Conservation (phyloP, 2,888 invertebrate genomes). For the Tachina lurida region DNA sequence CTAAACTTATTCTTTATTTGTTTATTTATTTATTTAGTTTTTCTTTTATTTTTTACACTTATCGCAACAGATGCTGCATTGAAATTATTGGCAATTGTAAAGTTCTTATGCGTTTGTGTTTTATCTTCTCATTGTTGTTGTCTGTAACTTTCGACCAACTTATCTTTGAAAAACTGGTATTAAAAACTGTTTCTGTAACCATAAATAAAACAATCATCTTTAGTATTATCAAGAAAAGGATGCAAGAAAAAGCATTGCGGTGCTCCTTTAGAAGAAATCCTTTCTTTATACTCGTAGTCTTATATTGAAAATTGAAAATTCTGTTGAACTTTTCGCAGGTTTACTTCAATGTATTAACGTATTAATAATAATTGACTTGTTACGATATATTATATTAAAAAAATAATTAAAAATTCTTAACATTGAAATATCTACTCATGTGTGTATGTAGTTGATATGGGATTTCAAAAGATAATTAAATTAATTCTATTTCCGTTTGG, state of each 20-base stretch:
- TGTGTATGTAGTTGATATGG: too few relatives aligned
- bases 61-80: slow-evolving; percentile 63
- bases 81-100: slow-evolving; percentile 66
- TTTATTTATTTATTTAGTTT: background rate
- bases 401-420: too few relatives aligned
- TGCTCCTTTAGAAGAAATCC: slow-evolving; percentile 5
- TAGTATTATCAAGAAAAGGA: slow-evolving; percentile 16
- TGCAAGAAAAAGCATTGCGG: slow-evolving; percentile 8
- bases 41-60: slow-evolving; percentile 27
- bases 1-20: slow-evolving; percentile 27
- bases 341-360: background rate
- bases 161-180: slow-evolving; percentile 43
- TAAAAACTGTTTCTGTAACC: slow-evolving; percentile 53
- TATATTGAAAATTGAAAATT: background rate
- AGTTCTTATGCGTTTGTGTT: slow-evolving; percentile 52
- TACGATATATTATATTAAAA: too few relatives aligned
- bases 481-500: too few relatives aligned
- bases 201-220: slow-evolving; percentile 57
- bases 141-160: slow-evolving; percentile 50
- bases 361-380: too few relatives aligned
- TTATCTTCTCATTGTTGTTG: slow-evolving; percentile 26
- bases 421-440: too few relatives aligned
- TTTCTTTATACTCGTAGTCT: background rate
- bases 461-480: too few relatives aligned
- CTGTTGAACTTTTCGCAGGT: too few relatives aligned